These are phyloP conservation scores for Thinocorus orbignyianus DNA, from an alignment of 2,113 vertebrate genomes.

Conservation along the genomic window DNA sequence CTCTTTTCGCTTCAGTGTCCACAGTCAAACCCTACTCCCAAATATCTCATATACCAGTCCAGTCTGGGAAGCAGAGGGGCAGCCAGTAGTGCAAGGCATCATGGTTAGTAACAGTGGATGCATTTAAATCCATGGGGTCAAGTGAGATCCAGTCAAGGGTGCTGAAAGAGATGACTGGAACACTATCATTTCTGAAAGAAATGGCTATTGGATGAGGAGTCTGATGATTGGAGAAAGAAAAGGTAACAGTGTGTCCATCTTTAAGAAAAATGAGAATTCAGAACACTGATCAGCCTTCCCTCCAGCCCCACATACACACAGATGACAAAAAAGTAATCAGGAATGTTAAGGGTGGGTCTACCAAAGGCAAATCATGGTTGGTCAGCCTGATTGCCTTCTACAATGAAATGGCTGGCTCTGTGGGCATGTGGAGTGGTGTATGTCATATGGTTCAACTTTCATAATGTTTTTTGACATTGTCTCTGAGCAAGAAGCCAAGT, in stretches of 20 bases:
- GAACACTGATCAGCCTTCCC: neutral
- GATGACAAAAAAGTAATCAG: neutral
- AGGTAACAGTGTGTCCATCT: neutral
- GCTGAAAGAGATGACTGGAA: neutral
- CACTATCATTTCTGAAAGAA: neutral
- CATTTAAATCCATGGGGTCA: neutral
- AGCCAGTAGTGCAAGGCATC: neutral
- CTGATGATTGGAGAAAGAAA: neutral
- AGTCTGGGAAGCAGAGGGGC: neutral
- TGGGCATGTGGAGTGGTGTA: accelerated
- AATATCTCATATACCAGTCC: neutral
- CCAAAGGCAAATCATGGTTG: neutral
- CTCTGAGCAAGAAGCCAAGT: neutral
- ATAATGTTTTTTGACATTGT: neutral
- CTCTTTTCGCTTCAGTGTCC: neutral
- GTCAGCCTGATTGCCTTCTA: neutral
- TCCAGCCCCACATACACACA: neutral
- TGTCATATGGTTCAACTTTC: neutral
- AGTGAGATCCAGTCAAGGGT: neutral
- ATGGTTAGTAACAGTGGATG: accelerated
- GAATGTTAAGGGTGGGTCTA: neutral
- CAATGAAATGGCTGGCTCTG: neutral
- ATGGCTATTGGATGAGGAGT: neutral
- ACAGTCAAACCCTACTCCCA: neutral
- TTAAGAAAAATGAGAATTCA: neutral